Evolutionary conservation across 2,113 vertebrate genomes (phyloP), one percentile per base, ranked within the genome.

Genomic region (Nerophis lumbriciformis): DNA sequence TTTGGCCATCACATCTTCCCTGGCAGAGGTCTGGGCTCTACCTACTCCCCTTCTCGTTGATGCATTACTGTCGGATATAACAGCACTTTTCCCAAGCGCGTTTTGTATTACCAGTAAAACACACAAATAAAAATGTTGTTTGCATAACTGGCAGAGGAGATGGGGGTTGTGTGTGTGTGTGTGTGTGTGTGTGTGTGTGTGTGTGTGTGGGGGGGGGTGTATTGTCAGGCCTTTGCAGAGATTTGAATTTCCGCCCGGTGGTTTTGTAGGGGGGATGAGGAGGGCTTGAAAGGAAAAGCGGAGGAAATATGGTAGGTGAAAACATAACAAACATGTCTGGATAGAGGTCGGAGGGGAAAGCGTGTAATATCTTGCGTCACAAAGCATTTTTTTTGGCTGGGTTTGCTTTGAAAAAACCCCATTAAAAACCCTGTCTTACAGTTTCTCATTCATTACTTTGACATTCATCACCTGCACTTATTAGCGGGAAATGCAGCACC

Each of bases 321-420:
- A 87, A 70, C 72, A 88, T 85, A 89, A 88, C 76, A 89, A 89
- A 85, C 83, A 87, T 74, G 82, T 86, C 80, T 83, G 85, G 65
- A 72, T 48, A 39, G 66, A 76, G 77, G 48, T 61, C 9, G 59
- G 36, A 53, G 51, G 16, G 15, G 28, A 19, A n/a, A 37, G 48
- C 48, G 47, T 57, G 38, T 21, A 21, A 39, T 44, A 39, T 44
- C 39, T 57, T 57, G 55, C 55, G 55, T 57, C 55, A 57, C 35
- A 38, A 14, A 13, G n/a, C 53, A 39, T 56, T 56, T 39, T 56
- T 39, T 56, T 45, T 3, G 42, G 42, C 11, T 12, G 42, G 2
- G 36, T 8, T 8, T 56, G 37, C 37, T 15, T 57, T 2, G 19
- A 16, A 45, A 36, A n/a, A 16, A 48, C 19, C 19, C 19, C 8